These are phyloP conservation scores for Porites cylindrica DNA, from an alignment of 92 coral and sea anemone species.

Conservation along the genomic window DNA sequence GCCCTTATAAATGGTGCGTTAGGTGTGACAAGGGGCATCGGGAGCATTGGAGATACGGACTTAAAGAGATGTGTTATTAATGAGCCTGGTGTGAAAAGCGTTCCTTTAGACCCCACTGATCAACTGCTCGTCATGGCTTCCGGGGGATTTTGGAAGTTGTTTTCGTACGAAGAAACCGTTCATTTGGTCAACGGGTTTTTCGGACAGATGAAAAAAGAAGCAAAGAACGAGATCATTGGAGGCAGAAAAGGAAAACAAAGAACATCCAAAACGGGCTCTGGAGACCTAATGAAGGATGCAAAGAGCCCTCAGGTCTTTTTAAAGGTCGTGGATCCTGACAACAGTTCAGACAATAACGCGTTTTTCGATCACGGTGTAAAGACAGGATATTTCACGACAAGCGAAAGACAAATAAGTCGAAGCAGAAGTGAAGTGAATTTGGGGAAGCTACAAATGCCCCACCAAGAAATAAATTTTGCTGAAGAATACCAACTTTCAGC, in stretches of 20 bases:
- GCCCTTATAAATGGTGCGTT: constrained; percentile 97
- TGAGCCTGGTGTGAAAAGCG: constrained; percentile 78
- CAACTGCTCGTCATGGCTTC: constrained; percentile 89
- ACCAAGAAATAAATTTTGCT: not conserved
- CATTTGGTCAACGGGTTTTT: constrained; percentile 86
- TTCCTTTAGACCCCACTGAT: constrained; percentile 67
- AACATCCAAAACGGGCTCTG: not conserved
- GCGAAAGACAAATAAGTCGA: constrained; percentile 1
- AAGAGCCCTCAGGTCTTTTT: not conserved
- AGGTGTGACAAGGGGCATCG: constrained; percentile 93
- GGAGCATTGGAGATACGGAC: constrained; percentile 93
- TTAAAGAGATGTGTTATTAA: constrained; percentile 88
- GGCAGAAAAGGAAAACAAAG: not conserved
- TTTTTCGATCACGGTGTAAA: not conserved
- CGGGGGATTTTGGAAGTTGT: constrained; percentile 94
- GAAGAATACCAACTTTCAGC: not conserved
- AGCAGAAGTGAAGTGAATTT: constrained; percentile 37
- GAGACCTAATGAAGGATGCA: not conserved
- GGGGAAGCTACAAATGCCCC: not conserved
- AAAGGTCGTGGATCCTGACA: not conserved
- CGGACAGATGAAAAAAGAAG: constrained; percentile 73
- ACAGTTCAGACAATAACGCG: not conserved
- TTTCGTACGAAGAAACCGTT: constrained; percentile 82
- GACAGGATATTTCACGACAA: constrained; percentile 4
- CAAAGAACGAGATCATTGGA: constrained; percentile 31